Percentiles rank a stretch among this genome's conserved stretches.
Evolutionary conservation across 2,113 vertebrate species (phyloP).

Genomic region (Poecile atricapillus): DNA sequence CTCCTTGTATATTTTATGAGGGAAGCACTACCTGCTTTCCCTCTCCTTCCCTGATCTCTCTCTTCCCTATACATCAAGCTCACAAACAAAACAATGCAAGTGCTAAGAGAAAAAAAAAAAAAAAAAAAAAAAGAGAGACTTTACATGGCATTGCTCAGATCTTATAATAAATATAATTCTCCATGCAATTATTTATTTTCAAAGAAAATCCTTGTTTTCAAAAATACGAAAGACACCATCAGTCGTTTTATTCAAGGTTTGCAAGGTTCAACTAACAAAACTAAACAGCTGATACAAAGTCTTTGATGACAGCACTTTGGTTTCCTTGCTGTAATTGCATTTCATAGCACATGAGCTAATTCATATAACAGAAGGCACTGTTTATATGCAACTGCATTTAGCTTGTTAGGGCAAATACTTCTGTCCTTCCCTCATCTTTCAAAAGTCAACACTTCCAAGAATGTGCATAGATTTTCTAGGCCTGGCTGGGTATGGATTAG

Average conservation of each 20-base stretch:
- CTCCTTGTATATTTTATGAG: conserved; percentile 61
- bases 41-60: background rate
- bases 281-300: background rate
- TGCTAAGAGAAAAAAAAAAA: background rate
- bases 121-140: background rate
- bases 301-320: background rate
- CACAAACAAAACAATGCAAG: conserved; percentile 3
- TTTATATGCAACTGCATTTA: background rate
- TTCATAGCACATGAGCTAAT: background rate
- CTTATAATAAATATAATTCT: background rate
- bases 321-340: background rate
- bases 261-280: background rate
- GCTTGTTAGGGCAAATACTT: background rate
- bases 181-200: conserved; percentile 13
- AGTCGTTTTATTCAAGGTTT: background rate
- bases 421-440: background rate
- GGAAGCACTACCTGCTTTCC: conserved; percentile 11
- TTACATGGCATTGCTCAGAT: background rate
- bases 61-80: background rate
- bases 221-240: background rate
- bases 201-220: background rate
- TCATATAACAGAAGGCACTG: background rate
- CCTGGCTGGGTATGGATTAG: background rate
- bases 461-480: background rate
- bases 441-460: background rate